Percentiles rank a stretch among this genome's conserved stretches.
phyloP scores from a whole-genome alignment of 2,797 vertebrate genomes.

The Chelon labrosus region DNA sequence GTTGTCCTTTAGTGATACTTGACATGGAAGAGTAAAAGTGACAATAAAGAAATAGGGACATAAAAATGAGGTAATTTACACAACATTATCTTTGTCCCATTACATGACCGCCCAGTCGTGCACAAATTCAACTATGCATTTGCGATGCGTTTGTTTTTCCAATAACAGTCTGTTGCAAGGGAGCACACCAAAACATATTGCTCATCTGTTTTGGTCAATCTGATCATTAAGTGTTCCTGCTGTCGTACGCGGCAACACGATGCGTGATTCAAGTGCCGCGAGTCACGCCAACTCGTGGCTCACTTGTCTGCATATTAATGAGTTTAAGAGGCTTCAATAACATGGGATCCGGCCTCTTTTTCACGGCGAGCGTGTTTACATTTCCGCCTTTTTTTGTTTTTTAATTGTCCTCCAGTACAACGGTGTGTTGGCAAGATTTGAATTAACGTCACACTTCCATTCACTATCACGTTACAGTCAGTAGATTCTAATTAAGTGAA shows the following conservation, averaged over 20 bases:
- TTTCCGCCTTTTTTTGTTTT: neutral
- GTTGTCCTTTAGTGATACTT: neutral
- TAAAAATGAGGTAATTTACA: neutral
- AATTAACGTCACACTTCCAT: too few relatives aligned
- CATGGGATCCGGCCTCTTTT: slow-evolving; percentile 16
- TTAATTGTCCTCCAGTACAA: neutral
- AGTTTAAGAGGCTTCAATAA: slow-evolving; percentile 20
- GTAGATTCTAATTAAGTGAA: too few relatives aligned
- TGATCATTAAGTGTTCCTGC: neutral
- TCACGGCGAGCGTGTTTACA: neutral
- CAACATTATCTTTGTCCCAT: neutral
- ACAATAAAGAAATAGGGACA: neutral
- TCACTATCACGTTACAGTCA: too few relatives aligned
- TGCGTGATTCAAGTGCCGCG: slow-evolving; percentile 27
- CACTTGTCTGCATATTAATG: slow-evolving; percentile 41
- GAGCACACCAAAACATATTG: slow-evolving; percentile 1
- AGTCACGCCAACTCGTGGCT: slow-evolving; percentile 8
- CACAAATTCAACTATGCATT: neutral
- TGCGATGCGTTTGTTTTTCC: neutral
- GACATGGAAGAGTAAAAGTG: neutral
- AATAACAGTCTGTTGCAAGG: neutral
- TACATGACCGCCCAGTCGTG: neutral
- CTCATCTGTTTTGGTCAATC: slow-evolving; percentile 21
- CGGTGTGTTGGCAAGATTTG: too few relatives aligned
- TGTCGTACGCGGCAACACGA: neutral